These are phyloP conservation scores for Microcebus murinus DNA, from an alignment of 2,113 vertebrate species.

Conservation along the genomic window DNA sequence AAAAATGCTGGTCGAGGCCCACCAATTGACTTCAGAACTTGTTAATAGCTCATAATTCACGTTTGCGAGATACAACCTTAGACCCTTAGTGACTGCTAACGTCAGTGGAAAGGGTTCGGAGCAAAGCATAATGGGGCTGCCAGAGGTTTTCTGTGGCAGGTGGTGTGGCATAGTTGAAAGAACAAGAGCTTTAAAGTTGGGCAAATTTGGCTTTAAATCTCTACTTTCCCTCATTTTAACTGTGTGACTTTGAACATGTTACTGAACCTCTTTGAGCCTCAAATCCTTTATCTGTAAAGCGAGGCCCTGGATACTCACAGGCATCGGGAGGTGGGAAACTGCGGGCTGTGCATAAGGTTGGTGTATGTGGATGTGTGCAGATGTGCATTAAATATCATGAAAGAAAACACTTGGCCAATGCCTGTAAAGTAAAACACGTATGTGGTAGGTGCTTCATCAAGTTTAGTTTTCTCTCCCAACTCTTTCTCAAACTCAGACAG, in stretches of 20 bases:
- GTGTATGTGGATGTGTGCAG: background rate
- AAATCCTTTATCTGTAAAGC: slow-evolving; percentile 37
- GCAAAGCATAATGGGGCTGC: background rate
- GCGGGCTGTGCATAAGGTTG: background rate
- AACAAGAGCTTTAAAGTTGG: slow-evolving; percentile 39
- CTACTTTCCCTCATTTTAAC: slow-evolving; percentile 42
- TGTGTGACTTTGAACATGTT: slow-evolving; percentile 22
- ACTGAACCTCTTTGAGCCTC: slow-evolving; percentile 9
- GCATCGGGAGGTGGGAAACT: background rate
- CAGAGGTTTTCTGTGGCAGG: background rate
- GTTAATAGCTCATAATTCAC: background rate
- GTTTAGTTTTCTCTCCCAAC: background rate
- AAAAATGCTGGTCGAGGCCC: background rate
- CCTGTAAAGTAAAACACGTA: background rate
- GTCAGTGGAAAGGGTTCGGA: background rate
- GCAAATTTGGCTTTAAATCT: slow-evolving; percentile 15
- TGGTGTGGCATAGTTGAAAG: slow-evolving; percentile 17
- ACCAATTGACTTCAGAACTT: slow-evolving; percentile 37
- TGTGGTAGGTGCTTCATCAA: background rate
- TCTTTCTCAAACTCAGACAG: background rate
- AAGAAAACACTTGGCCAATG: background rate
- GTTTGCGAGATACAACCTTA: slow-evolving; percentile 33
- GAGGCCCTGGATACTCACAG: background rate
- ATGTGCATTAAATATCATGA: background rate
- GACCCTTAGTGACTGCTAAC: background rate